These are phyloP conservation scores for Celastrina argiolus DNA, from an alignment of 2,888 invertebrate species.

Conservation along the genomic window DNA sequence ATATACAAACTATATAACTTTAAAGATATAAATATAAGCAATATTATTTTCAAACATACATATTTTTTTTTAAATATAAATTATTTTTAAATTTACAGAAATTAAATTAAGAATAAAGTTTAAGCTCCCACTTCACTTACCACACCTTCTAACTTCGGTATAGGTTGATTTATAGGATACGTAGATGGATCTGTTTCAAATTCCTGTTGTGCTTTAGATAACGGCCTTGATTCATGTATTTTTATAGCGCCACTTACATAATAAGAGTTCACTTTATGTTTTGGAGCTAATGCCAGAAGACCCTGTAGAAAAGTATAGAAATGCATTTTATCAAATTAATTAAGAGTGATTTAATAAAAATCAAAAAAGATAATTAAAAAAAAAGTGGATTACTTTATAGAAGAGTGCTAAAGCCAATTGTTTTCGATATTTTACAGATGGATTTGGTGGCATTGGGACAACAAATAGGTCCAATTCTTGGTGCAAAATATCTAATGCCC, in stretches of 20 bases:
- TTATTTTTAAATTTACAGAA: no score
- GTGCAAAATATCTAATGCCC: constrained; percentile 43
- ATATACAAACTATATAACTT: no score
- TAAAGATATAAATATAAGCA: no score
- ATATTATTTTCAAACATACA: no score
- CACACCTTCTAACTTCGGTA: constrained; percentile 78
- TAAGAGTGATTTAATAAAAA: background rate
- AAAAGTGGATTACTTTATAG: constrained; percentile 75
- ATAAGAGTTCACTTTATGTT: background rate
- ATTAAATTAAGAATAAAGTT: background rate
- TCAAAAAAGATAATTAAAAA: background rate
- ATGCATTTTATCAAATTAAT: background rate
- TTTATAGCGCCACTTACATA: constrained; percentile 44
- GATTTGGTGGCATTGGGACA: constrained; percentile 71
- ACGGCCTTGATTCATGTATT: constrained; percentile 59
- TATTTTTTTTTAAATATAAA: no score
- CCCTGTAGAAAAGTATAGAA: constrained; percentile 3
- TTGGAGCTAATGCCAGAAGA: constrained; percentile 20
- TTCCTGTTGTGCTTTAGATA: constrained; percentile 77
- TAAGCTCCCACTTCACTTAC: constrained; percentile 35
- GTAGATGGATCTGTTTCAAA: constrained; percentile 76
- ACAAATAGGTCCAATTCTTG: constrained; percentile 45
- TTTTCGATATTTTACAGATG: constrained; percentile 77
- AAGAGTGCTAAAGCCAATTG: constrained; percentile 79
- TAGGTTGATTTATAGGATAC: constrained; percentile 81